Percentiles rank a stretch among this genome's conserved stretches.
These are phyloP conservation scores for Lasioglossum marginatum DNA, from an alignment of 2,888 invertebrate genomes.

Conservation along the genomic window DNA sequence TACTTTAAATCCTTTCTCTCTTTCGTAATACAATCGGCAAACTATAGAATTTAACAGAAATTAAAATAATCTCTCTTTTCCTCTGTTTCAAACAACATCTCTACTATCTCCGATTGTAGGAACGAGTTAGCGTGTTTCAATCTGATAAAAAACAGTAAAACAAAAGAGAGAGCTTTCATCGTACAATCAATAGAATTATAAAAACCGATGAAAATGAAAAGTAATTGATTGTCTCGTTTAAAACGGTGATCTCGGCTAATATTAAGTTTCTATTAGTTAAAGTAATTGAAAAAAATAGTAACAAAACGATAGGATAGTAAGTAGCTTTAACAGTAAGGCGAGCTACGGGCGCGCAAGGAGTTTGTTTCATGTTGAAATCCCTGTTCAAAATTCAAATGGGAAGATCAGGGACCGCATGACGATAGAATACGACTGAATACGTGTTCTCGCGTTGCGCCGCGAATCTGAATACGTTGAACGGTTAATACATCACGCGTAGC, in stretches of 20 bases:
- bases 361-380: constrained; percentile 3
- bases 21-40: constrained; percentile 1
- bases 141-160: background rate
- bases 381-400: constrained; percentile 37
- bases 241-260: background rate
- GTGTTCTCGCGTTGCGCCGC: constrained; percentile 39
- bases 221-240: background rate
- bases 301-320: background rate
- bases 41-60: constrained; percentile 13
- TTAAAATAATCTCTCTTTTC: background rate
- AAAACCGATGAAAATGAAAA: background rate
- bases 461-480: constrained; percentile 69
- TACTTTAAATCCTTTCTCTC: constrained; percentile 23
- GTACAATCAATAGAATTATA: background rate
- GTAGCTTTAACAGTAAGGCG: background rate
- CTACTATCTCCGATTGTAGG: background rate
- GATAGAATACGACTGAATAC: constrained; percentile 29
- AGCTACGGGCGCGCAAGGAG: background rate
- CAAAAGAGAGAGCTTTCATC: background rate
- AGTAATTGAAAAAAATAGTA: background rate
- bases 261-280: background rate
- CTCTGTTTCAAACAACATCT: background rate
- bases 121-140: constrained; percentile 1
- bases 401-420: constrained; percentile 34
- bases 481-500: constrained; percentile 71